phyloP scores from a whole-genome alignment of 2,888 invertebrate genomes.

The Ryuthela nishihirai region DNA sequence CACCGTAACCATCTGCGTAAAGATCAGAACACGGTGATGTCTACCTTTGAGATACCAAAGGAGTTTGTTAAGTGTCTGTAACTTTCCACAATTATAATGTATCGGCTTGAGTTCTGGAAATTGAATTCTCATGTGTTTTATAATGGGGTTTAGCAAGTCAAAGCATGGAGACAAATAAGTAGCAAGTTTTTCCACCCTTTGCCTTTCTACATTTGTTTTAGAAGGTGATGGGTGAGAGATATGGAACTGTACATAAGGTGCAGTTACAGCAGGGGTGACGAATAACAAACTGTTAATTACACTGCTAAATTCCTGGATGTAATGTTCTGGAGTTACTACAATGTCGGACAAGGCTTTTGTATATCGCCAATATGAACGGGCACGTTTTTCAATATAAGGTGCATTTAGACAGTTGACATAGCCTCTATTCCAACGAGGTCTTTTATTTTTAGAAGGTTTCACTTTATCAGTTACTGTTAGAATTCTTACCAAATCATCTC shows the following conservation, averaged over 20 bases:
- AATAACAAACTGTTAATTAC: conserved; percentile 69
- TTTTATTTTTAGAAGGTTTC: not conserved
- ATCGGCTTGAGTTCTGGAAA: conserved; percentile 97
- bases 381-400: conserved; percentile 46
- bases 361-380: conserved; percentile 46
- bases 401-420: conserved; percentile 57
- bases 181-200: conserved; percentile 56
- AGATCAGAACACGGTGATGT: conserved; percentile 88
- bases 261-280: conserved; percentile 69
- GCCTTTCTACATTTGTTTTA: conserved; percentile 56
- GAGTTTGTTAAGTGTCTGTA: conserved; percentile 80
- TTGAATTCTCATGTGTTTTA: conserved; percentile 77
- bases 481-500: conserved; percentile 71
- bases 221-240: conserved; percentile 68
- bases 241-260: conserved; percentile 62
- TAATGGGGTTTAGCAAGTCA: conserved; percentile 71
- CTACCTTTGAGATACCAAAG: conserved; percentile 76
- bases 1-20: conserved; percentile 99
- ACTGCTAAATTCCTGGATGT: conserved; percentile 59
- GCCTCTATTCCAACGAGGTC: conserved; percentile 47
- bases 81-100: conserved; percentile 97
- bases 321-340: conserved; percentile 60
- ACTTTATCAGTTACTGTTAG: conserved; percentile 51
- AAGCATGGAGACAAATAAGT: conserved; percentile 62
- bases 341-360: conserved; percentile 55